Percentiles rank a stretch among this genome's conserved stretches.
Conservation (phyloP, 2,797 vertebrate genomes). For the Morus bassanus region DNA sequence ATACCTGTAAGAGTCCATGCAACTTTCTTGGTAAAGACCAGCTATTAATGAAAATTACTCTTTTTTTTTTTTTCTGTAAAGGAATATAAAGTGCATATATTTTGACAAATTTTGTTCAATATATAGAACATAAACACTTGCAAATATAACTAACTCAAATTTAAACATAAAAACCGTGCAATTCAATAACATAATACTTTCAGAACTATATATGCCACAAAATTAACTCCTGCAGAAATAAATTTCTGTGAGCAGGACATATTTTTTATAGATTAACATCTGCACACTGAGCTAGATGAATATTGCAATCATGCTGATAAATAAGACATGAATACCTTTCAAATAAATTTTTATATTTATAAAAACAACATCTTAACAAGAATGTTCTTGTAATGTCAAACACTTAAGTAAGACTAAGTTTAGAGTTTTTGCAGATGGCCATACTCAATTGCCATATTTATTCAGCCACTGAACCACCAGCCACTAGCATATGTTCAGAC, state of each 20-base stretch:
- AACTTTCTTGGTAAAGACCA: neutral
- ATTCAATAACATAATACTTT: neutral
- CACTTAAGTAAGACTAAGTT: neutral
- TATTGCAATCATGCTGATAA: neutral
- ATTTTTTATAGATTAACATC: neutral
- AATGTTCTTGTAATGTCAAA: neutral
- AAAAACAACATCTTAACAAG: neutral
- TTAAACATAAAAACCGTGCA: neutral
- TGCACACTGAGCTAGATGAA: neutral
- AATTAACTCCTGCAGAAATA: neutral
- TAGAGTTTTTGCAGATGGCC: neutral
- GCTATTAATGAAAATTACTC: neutral
- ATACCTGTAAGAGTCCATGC: neutral
- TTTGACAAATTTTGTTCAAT: neutral
- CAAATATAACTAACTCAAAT: neutral
- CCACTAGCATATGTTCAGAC: neutral
- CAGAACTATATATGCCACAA: neutral
- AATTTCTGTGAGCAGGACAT: neutral
- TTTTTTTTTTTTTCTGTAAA: neutral
- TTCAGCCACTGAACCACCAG: neutral
- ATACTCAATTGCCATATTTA: neutral
- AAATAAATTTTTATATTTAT: neutral
- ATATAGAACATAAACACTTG: neutral
- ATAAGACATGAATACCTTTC: neutral
- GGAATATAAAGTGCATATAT: neutral